Conservation (phyloP, 2,888 invertebrate species). For the Uloborus plumipes region DNA sequence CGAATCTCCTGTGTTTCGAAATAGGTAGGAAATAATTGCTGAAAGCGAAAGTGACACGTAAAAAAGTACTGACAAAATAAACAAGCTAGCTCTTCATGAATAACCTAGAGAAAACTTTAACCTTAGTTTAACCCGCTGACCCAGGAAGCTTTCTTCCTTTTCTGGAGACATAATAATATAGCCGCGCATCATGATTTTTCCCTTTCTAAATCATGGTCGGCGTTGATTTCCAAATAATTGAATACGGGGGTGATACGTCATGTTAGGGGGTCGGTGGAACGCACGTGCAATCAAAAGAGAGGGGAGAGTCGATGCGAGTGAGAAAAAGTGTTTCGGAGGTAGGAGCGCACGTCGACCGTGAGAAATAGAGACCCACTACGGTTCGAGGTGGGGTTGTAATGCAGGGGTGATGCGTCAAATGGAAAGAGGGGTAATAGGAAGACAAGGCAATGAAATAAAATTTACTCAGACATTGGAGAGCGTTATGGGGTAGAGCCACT, state of each 20-base stretch:
- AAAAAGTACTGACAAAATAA: too few relatives aligned
- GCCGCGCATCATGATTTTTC: neutral
- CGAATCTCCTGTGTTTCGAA: too few relatives aligned
- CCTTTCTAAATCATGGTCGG: neutral
- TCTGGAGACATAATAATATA: constrained; percentile 7
- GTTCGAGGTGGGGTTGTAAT: neutral
- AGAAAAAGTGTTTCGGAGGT: constrained; percentile 8
- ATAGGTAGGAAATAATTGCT: too few relatives aligned
- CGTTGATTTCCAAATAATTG: constrained; percentile 45
- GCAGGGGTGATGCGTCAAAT: too few relatives aligned
- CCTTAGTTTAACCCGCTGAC: constrained; percentile 8
- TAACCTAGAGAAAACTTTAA: neutral
- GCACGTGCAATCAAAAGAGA: constrained; percentile 30
- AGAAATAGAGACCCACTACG: constrained; percentile 38
- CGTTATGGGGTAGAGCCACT: too few relatives aligned
- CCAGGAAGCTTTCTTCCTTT: constrained; percentile 1
- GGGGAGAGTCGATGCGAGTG: constrained; percentile 13
- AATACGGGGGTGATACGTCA: constrained; percentile 17
- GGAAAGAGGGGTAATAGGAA: neutral
- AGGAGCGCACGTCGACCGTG: constrained; percentile 36
- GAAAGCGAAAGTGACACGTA: too few relatives aligned
- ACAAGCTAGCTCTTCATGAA: too few relatives aligned
- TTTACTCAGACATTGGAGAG: too few relatives aligned
- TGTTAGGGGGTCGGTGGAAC: neutral
- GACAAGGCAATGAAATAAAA: neutral